phyloP scores from a whole-genome alignment of 2,888 invertebrate species.

The Phrixothrix hirtus region DNA sequence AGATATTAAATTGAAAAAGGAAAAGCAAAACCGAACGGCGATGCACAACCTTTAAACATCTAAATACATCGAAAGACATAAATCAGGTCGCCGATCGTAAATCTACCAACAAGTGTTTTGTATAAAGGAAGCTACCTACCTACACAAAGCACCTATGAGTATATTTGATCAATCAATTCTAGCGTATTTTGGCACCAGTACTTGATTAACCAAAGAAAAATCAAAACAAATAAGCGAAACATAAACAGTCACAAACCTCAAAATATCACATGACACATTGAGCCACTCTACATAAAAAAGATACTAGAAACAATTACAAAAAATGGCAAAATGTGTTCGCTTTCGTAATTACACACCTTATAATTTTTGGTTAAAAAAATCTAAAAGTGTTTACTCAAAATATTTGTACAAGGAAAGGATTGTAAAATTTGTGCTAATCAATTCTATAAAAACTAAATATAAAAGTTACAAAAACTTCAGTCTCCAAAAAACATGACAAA shows the following conservation, averaged over 20 bases:
- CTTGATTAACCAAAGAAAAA: conserved; percentile 22
- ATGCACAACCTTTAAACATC: conserved; percentile 49
- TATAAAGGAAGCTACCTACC: conserved; percentile 27
- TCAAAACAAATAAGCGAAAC: conserved; percentile 26
- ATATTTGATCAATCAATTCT: conserved; percentile 17
- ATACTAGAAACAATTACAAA: conserved; percentile 25
- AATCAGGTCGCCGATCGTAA: conserved; percentile 15
- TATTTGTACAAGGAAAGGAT: conserved; percentile 35
- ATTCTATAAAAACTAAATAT: conserved; percentile 24
- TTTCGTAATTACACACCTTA: conserved; percentile 31
- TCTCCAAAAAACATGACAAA: conserved; percentile 41
- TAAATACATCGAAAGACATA: conserved; percentile 19
- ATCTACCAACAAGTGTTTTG: neutral
- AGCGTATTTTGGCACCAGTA: conserved; percentile 27
- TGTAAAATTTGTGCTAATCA: conserved; percentile 30
- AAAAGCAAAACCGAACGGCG: conserved; percentile 43
- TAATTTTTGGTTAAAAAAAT: conserved; percentile 43
- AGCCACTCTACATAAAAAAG: conserved; percentile 49
- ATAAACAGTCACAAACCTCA: conserved; percentile 53
- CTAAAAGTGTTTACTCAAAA: conserved; percentile 36
- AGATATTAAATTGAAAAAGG: conserved; percentile 17
- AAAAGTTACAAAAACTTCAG: conserved; percentile 39
- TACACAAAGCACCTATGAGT: conserved; percentile 27
- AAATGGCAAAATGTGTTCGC: conserved; percentile 51
- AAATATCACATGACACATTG: conserved; percentile 59